A percentile compares a stretch with the other conserved stretches of the same genome.
Conservation (phyloP, 2,797 vertebrate species). For the Spinibarbus caldwelli region DNA sequence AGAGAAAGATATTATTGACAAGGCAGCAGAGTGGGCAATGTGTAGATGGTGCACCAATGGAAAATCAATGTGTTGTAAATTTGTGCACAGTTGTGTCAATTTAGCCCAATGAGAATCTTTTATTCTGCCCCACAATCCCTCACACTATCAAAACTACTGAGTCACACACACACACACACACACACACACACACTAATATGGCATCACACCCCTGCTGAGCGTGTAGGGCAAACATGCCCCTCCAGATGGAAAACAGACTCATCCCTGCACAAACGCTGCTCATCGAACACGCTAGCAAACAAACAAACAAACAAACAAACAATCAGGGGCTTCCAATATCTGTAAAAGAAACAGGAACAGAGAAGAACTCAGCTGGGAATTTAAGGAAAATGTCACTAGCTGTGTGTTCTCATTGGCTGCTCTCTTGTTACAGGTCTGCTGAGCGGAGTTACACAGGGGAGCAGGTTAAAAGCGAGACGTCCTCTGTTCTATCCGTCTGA, state of each 20-base stretch:
- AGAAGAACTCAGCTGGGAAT: conserved; percentile 40
- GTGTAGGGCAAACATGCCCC: conserved; percentile 72
- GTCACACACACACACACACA: conserved; percentile 17
- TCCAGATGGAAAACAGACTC: conserved; percentile 53
- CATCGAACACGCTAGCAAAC: conserved; percentile 19
- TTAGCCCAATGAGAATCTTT: conserved; percentile 35
- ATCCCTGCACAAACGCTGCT: conserved; percentile 41
- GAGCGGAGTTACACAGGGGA: conserved; percentile 18
- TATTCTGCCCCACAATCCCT: conserved; percentile 34
- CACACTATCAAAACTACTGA: conserved; percentile 23
- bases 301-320: no score
- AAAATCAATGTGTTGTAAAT: conserved; percentile 44
- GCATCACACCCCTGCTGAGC: conserved; percentile 78
- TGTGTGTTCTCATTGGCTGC: conserved; percentile 18
- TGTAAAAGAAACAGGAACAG: conserved; percentile 41
- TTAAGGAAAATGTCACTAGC: conserved; percentile 50
- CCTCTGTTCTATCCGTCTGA: conserved; percentile 26
- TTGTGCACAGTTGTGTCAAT: conserved; percentile 22
- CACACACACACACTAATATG: conserved; percentile 59
- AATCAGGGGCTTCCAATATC: conserved; percentile 26
- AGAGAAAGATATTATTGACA: conserved; percentile 44
- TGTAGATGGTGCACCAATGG: neutral
- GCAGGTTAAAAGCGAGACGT: conserved; percentile 25
- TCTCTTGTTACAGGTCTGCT: conserved; percentile 43
- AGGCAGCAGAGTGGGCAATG: conserved; percentile 48